Evolutionary conservation across 2,797 vertebrate species (phyloP).

Genomic region (Chelon auratus): DNA sequence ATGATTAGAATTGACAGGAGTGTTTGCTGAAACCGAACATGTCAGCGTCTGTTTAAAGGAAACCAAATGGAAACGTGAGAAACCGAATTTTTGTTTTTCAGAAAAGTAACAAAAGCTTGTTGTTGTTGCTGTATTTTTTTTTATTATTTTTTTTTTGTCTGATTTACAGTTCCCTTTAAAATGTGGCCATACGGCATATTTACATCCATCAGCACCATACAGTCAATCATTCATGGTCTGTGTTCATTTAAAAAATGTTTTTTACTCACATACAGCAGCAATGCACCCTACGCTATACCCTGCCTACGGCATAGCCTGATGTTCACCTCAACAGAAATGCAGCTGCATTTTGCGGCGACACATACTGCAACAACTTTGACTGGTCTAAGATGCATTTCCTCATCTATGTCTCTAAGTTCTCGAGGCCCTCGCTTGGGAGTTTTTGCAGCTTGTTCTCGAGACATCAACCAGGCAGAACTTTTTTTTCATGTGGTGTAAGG

Average conservation of each 20-base stretch:
- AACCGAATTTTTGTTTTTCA: conserved; percentile 36
- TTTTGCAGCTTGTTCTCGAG: no score
- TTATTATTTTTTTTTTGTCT: conserved; percentile 17
- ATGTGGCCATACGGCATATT: conserved; percentile 28
- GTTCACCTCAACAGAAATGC: no score
- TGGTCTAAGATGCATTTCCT: no score
- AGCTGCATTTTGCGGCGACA: no score
- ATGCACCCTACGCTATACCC: no score
- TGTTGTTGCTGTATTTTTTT: conserved; percentile 8
- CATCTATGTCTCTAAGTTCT: no score
- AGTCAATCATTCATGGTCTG: conserved; percentile 28
- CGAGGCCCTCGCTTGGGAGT: no score
- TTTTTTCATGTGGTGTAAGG: no score
- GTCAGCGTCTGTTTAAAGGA: conserved; percentile 56
- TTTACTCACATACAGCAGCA: conserved; percentile 10
- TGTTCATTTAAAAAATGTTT: conserved; percentile 26
- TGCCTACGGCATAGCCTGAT: no score
- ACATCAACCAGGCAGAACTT: no score
- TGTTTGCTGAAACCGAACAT: conserved; percentile 56
- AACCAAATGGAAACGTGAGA: conserved; percentile 47
- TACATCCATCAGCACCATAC: conserved; percentile 23
- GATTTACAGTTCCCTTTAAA: conserved; percentile 51
- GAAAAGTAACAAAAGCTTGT: conserved; percentile 32
- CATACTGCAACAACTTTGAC: no score
- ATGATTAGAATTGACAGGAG: conserved; percentile 78